phyloP scores from a whole-genome alignment of 2,113 vertebrate genomes.

The Typhlomys cinereus region DNA sequence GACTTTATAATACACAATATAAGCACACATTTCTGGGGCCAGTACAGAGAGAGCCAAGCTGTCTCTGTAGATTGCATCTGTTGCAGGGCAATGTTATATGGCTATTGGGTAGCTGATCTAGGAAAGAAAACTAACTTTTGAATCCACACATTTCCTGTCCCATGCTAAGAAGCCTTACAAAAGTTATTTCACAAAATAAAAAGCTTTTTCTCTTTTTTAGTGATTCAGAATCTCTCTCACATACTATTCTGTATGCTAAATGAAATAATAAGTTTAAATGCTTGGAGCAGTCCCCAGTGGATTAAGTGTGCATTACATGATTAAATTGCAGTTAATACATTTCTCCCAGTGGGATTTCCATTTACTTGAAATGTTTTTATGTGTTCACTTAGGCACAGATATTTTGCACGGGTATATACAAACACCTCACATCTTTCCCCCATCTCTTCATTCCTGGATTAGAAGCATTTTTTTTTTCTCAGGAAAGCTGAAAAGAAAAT shows the following conservation, averaged over 20 bases:
- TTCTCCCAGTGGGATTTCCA: background rate
- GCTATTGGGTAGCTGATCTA: background rate
- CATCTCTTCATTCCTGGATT: background rate
- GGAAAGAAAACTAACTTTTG: background rate
- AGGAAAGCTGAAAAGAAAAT: background rate
- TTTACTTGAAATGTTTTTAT: background rate
- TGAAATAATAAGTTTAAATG: background rate
- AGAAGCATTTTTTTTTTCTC: constrained; percentile 30
- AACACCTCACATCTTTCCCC: background rate
- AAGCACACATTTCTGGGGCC: background rate
- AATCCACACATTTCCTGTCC: background rate
- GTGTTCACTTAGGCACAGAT: background rate
- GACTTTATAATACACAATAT: too few species aligned
- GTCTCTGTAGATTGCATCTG: too few species aligned
- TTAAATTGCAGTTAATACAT: background rate
- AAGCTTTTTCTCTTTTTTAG: background rate
- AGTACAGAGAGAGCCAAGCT: background rate
- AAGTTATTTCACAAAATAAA: background rate
- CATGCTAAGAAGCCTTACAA: background rate
- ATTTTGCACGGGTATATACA: background rate
- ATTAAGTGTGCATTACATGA: background rate
- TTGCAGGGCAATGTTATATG: background rate
- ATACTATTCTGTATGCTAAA: background rate
- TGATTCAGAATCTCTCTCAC: background rate
- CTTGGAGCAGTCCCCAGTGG: background rate